Evolutionary conservation across 2,797 vertebrate genomes (phyloP).

Genomic region (Coracias cyanogaster): DNA sequence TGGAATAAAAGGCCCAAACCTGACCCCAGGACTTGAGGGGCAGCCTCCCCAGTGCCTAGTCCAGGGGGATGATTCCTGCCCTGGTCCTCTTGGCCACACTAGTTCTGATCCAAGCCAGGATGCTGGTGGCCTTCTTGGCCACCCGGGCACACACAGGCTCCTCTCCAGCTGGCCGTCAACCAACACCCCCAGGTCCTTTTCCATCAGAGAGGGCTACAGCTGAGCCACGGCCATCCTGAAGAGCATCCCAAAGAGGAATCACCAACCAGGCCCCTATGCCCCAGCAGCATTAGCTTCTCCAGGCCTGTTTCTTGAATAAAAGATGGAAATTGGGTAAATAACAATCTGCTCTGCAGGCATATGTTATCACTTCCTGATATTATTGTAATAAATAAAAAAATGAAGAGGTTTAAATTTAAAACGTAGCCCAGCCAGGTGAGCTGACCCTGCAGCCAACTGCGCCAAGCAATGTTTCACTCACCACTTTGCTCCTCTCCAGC

Average conservation of each 20-base stretch:
- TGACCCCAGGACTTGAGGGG: not conserved
- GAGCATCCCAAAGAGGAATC: not conserved
- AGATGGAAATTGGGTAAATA: not conserved
- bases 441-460: not conserved
- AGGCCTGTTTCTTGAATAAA: not conserved
- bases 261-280: fast-evolving
- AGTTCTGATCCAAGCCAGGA: not conserved
- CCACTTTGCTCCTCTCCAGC: not conserved
- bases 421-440: not conserved
- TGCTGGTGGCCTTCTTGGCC: not conserved
- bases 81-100: not conserved
- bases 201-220: not conserved
- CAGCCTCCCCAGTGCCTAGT: not conserved
- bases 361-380: conserved; percentile 4
- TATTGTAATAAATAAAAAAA: not conserved
- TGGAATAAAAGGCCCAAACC: not conserved
- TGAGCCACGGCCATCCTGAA: not conserved
- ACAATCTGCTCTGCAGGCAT: conserved; percentile 4
- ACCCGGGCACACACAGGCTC: not conserved
- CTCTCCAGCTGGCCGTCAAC: not conserved
- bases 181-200: not conserved
- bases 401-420: not conserved
- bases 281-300: fast-evolving
- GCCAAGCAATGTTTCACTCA: conserved; percentile 41
- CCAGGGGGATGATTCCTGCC: not conserved